Evolutionary conservation across 2,797 vertebrate genomes (phyloP), one percentile per base, ranked within the genome.

Genomic region (Esox masquinongy): DNA sequence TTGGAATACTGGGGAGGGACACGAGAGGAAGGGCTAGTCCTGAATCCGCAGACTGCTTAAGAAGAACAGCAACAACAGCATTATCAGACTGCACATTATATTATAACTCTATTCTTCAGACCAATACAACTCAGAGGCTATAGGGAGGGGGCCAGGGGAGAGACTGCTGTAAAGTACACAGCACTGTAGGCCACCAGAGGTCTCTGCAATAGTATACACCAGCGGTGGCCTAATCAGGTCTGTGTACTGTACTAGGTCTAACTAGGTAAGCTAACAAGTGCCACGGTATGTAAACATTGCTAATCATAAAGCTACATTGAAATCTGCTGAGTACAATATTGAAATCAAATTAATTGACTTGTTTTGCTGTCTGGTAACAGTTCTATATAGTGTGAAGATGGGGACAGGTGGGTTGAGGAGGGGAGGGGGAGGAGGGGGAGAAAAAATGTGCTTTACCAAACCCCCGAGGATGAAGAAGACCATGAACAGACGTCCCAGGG

Each of bases 391-490:
- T 61, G 34, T 75, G 75, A 76, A 76, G 81, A 89, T 24, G 71
- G 83, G 84, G 78, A 29, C 80, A 90, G 81, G 82, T 80, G 74
- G 88, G 88, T 76, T 78, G 36, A 74, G 70, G 79, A 71, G 56
- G 43, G 73, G 78, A 56, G 22, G 79, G 39, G 83, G 75, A 61
- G 73, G 80, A 78, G 76, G 56, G 80, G 43, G 74, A 50, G 51
- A 75, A 75, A 80, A 81, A 68, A 77, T 74, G 68, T 34, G 43
- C 92, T 95, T 96, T 96, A 97, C 96, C 96, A 97, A 92, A 94
- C 96, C 96, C 88, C 96, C 96, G 82, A 97, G 96, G 92, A 97
- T 97, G 95, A 97, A 97, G 94, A 97, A 97, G 90, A 97, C 96
- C 96, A 97, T 97, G 93, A 97, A 97, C 91, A 97, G 96, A 76